Evolutionary conservation across 1,140 invertebrate species (phyloP).

Genomic region (Drosophila pseudoobscura): DNA sequence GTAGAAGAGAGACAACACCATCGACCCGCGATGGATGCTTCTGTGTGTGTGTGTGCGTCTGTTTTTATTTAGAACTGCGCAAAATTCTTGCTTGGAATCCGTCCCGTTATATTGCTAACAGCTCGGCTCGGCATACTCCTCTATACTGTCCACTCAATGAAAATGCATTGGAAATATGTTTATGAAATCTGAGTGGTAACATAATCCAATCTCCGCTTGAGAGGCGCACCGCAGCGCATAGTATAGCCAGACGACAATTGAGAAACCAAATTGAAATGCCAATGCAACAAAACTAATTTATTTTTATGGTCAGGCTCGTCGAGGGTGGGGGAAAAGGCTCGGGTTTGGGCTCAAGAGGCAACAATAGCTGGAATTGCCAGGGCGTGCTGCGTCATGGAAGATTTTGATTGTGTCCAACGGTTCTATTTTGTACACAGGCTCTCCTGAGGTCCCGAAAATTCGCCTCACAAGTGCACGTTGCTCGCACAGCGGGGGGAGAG

Average conservation of each 20-base stretch:
- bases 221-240: neutral
- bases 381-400: conserved; percentile 57
- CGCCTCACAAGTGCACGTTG: conserved; percentile 22
- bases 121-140: neutral
- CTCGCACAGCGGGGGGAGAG: conserved; percentile 33
- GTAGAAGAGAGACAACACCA: too few species aligned
- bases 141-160: neutral
- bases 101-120: too few species aligned
- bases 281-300: conserved; percentile 76
- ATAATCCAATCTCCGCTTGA: conserved; percentile 34
- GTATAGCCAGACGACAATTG: neutral
- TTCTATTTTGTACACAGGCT: conserved; percentile 77
- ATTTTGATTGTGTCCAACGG: conserved; percentile 63
- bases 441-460: conserved; percentile 20
- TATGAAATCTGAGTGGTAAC: conserved; percentile 27
- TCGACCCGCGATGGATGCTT: too few species aligned
- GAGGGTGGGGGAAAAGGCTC: conserved; percentile 20
- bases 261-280: conserved; percentile 71
- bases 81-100: too few species aligned
- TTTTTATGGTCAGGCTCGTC: conserved; percentile 57
- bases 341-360: conserved; percentile 18
- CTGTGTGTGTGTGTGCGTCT: too few species aligned
- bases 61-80: too few species aligned
- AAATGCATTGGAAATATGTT: conserved; percentile 28
- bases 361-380: conserved; percentile 63